Base-by-base conservation (phyloP, 2,888 invertebrate genomes). In the Nudaria mundana region DNA sequence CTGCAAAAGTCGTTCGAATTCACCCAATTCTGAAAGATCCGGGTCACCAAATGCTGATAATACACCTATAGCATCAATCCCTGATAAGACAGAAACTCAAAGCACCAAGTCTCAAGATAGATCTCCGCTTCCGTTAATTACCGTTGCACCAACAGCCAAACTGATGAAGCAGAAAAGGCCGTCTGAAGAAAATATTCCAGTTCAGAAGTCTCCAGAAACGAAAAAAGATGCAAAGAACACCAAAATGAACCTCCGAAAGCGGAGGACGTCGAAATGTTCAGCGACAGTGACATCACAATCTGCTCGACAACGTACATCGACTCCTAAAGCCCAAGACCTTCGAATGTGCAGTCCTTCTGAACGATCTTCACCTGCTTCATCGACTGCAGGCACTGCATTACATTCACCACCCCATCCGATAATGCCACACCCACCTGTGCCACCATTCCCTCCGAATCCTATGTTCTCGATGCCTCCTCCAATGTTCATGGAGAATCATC, bases 1-100 rank as follows among this genome's bases (percentile, higher is more conserved):
- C 75, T 96, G 96, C 70, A 91, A 91, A 29, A 92, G 92, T 63
- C 83, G 92, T 30, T 93, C 93, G 0, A 90, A 89, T 0, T 91
- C 92, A 3, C 91, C 92, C 1, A 72, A 81, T 1, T 90, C 91
- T 0, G 91, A 91, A 20, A 71, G 85, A 12, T 91, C 91, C 0
- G 81, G 81, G 8, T 90, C 92, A 1, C 91, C 91, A 0, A 83
- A 78, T n/a, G 71, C 81, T 3, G 85, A 89, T 11, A 81, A 72
- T 11, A 60, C 66, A 38, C 40, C 66, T 8, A 73, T 76, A 62
- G 41, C 57, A 31, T 7, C 32, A 31, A 52, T 32, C 37, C 46
- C 56, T 8, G 79, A 79, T 45, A 80, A 77, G 44, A 53, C 70
- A 48, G 77, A 80, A 52, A 24, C 60, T 11, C 57, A 61, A 50